These are phyloP conservation scores for Lepidonotus clava DNA, from an alignment of 2,888 invertebrate species.

Conservation along the genomic window DNA sequence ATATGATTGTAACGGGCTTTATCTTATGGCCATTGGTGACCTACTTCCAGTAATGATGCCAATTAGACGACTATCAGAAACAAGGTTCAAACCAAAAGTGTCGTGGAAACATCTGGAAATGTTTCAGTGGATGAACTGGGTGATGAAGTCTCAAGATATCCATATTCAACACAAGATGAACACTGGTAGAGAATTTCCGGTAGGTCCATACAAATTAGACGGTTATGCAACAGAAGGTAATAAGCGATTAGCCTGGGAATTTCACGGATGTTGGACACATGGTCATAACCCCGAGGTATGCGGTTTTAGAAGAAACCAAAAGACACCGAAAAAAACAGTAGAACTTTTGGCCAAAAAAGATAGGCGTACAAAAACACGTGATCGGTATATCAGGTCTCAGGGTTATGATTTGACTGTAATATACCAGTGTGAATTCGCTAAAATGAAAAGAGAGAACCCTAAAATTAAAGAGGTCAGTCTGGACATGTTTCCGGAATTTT, in stretches of 20 bases:
- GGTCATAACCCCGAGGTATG: background rate
- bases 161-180: conserved; percentile 5
- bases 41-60: background rate
- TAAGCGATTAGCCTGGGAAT: background rate
- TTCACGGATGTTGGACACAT: background rate
- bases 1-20: background rate
- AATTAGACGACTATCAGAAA: background rate
- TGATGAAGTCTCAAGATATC: background rate
- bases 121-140: background rate
- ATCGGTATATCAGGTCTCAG: background rate
- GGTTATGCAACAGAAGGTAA: background rate
- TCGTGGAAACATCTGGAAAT: background rate
- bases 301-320: background rate
- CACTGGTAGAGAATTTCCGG: background rate
- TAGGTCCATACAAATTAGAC: background rate
- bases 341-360: background rate
- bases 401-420: background rate
- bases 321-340: background rate
- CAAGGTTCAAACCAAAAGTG: background rate
- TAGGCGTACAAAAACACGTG: background rate
- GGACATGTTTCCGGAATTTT: background rate
- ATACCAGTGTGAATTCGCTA: background rate
- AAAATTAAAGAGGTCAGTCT: background rate
- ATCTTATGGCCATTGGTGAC: background rate
- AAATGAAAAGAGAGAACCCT: background rate